A percentile compares a stretch with the other conserved stretches of the same genome.
These are phyloP conservation scores for Chamaea fasciata DNA, from an alignment of 2,113 vertebrate genomes.

Conservation along the genomic window DNA sequence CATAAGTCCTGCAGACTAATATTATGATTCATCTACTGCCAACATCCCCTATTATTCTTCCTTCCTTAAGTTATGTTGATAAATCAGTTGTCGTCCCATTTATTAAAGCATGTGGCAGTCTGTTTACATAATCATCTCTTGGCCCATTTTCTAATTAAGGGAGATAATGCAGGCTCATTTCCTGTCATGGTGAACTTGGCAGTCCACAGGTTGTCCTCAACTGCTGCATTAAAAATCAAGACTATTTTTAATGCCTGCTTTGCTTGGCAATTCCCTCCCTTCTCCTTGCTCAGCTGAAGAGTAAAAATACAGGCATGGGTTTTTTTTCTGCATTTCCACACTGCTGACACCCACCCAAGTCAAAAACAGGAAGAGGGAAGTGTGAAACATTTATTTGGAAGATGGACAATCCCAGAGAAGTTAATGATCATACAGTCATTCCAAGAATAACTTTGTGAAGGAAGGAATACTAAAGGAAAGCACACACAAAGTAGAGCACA, in stretches of 20 bases:
- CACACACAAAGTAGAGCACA: neutral
- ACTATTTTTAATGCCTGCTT: neutral
- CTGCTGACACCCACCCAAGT: neutral
- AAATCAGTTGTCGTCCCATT: slow-evolving; percentile 26
- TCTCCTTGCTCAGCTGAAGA: neutral
- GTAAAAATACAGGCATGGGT: neutral
- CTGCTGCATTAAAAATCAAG: neutral
- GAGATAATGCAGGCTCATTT: slow-evolving; percentile 24
- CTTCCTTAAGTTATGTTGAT: slow-evolving; percentile 25
- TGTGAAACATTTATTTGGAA: neutral
- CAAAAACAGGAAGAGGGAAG: neutral
- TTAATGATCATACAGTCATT: neutral
- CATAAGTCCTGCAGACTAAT: neutral
- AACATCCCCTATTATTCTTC: neutral
- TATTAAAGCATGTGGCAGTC: neutral
- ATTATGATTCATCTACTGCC: neutral
- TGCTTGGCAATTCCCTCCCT: neutral
- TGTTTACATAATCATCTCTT: slow-evolving; percentile 32
- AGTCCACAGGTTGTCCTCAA: neutral
- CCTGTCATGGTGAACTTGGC: neutral
- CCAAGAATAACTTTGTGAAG: neutral
- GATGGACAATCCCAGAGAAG: neutral
- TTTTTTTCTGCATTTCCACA: neutral
- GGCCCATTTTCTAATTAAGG: slow-evolving; percentile 48
- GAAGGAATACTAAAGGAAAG: neutral